Evolutionary conservation across 1,140 invertebrate species (phyloP), one percentile per base, ranked within the genome.

Genomic region (Nasonia vitripennis): DNA sequence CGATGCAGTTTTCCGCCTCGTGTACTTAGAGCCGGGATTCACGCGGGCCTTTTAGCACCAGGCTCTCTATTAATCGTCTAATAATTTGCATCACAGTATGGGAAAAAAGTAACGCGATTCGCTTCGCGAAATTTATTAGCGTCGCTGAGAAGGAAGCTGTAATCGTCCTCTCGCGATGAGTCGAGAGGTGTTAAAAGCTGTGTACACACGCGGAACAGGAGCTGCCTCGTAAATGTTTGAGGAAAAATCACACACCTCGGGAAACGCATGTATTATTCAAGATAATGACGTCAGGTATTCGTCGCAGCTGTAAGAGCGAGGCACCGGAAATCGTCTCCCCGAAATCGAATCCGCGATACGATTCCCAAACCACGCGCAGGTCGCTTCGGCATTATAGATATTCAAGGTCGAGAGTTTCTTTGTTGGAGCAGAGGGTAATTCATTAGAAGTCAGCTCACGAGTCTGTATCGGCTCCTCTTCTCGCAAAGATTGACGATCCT

Each of bases 401-500:
- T n/a, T 67, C 78, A 79, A 79, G 78, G 55, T 41, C 48, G 12
- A 14, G 48, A 17, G 45, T 31, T 78, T 80, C 62, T 81, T 81
- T 81, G 79, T 48, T 71, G 67, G 70, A 81, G 34, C 11, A 62
- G 41, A 31, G 41, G 67, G 67, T 81, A 70, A 85, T 81, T 85
- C 78, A 85, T 81, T 85, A 34, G 41, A 79, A 67, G n/a, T 2
- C 51, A 27, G 51, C 62, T 73, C 45, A 45, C 67, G 70, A 45
- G 5, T 0, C 3, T 73, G 75, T 78, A 84, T 75, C 62, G 74
- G n/a, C 55, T 62, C 17, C 20, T 62, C n/a, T 62, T 62, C n/a
- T 17, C 17, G 27, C 7, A 14, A 81, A 81, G 55, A 81, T 81
- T 81, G 79, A 86, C 79, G 79, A 78, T 78, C 79, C 79, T 27